A percentile compares a stretch with the other conserved stretches of the same genome.
Conservation (phyloP, 2,113 vertebrate species). For the human (Homo sapiens) region GRCh38 chr1:120172001-120172500, state of each 20-base stretch:
- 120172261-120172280: background rate
- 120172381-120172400: background rate
- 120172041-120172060: no score
- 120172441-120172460: background rate
- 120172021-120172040: no score
- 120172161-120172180: no score
- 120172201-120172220: no score
- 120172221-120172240: no score
- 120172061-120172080: no score
- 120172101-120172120: no score
- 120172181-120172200: no score
- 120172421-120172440: background rate
- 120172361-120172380: background rate
- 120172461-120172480: background rate
- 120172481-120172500: background rate
- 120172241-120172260: background rate
- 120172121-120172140: no score
- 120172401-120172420: background rate
- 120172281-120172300: slow-evolving; percentile 29
- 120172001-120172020: no score
- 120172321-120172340: background rate
- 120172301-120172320: background rate
- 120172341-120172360: slow-evolving; percentile 24
- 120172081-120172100: no score
- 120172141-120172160: no score